Evolutionary conservation across 2,888 invertebrate species (phyloP).

Genomic region (Andrena chrysosceles): DNA sequence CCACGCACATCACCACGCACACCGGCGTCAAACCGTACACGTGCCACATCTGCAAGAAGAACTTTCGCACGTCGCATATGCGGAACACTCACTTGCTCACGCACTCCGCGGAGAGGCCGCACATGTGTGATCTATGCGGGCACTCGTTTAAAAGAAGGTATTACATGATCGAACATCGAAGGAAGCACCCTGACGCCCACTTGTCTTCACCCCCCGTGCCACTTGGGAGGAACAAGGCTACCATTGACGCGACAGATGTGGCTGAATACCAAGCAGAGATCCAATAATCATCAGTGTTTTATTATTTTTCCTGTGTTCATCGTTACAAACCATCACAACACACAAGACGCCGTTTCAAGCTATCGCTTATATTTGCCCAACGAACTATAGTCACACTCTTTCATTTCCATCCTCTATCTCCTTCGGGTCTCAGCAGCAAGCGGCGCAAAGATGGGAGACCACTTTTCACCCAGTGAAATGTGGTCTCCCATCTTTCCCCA

Average conservation of each 20-base stretch:
- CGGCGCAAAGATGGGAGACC: too few relatives aligned
- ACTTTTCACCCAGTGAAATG: too few relatives aligned
- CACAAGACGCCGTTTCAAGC: too few relatives aligned
- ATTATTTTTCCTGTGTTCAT: too few relatives aligned
- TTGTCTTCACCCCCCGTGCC: constrained; percentile 70
- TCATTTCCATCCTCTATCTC: too few relatives aligned
- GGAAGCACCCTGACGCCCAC: constrained; percentile 73
- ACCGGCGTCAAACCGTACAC: constrained; percentile 75
- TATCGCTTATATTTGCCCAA: too few relatives aligned
- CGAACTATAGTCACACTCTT: too few relatives aligned
- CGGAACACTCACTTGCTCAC: constrained; percentile 74
- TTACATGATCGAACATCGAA: constrained; percentile 73
- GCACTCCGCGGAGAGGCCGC: constrained; percentile 72
- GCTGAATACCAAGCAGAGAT: constrained; percentile 5
- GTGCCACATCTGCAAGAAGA: constrained; percentile 77
- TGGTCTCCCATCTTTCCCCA: too few relatives aligned
- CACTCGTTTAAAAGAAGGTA: constrained; percentile 73
- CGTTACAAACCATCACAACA: too few relatives aligned
- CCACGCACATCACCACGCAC: constrained; percentile 75
- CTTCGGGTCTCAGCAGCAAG: too few relatives aligned
- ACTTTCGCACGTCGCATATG: constrained; percentile 74
- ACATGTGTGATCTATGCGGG: constrained; percentile 76
- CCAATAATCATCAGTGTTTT: too few relatives aligned
- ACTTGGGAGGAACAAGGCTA: constrained; percentile 47
- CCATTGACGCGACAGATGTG: neutral